A percentile compares a stretch with the other conserved stretches of the same genome.
phyloP scores from a whole-genome alignment of 2,888 invertebrate genomes.

The Schizotus pectinicornis region DNA sequence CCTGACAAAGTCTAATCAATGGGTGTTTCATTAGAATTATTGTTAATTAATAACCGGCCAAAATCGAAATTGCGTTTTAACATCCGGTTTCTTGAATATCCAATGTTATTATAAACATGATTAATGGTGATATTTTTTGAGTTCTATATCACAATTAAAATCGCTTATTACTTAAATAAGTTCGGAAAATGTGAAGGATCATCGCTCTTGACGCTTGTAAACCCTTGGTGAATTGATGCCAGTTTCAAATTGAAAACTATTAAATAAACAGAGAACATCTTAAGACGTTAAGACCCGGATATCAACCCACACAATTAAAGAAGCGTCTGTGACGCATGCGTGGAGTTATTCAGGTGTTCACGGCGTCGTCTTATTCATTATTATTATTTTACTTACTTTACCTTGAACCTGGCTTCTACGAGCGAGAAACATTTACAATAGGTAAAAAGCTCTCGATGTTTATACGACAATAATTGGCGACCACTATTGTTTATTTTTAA shows the following conservation, averaged over 20 bases:
- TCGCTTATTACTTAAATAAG: not conserved
- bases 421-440: constrained; percentile 32
- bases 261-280: constrained; percentile 2
- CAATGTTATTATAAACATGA: not conserved
- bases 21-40: constrained; percentile 3
- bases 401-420: constrained; percentile 39
- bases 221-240: not conserved
- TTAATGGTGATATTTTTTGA: too few species aligned
- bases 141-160: too few species aligned
- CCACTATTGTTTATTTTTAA: constrained; percentile 27
- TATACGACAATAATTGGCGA: constrained; percentile 29
- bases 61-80: constrained; percentile 5
- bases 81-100: constrained; percentile 6
- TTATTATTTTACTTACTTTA: constrained; percentile 38
- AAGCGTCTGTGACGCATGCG: constrained; percentile 32
- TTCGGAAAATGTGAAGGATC: too few species aligned
- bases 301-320: constrained; percentile 35
- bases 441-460: constrained; percentile 20
- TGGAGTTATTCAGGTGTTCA: constrained; percentile 38
- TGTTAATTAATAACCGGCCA: constrained; percentile 6
- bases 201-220: too few species aligned
- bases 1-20: not conserved
- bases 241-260: constrained; percentile 1
- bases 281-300: constrained; percentile 31
- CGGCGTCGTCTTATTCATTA: constrained; percentile 34